A percentile compares a stretch with the other conserved stretches of the same genome.
Evolutionary conservation across 2,113 vertebrate genomes (phyloP).

Genomic region (Saccopteryx leptura): DNA sequence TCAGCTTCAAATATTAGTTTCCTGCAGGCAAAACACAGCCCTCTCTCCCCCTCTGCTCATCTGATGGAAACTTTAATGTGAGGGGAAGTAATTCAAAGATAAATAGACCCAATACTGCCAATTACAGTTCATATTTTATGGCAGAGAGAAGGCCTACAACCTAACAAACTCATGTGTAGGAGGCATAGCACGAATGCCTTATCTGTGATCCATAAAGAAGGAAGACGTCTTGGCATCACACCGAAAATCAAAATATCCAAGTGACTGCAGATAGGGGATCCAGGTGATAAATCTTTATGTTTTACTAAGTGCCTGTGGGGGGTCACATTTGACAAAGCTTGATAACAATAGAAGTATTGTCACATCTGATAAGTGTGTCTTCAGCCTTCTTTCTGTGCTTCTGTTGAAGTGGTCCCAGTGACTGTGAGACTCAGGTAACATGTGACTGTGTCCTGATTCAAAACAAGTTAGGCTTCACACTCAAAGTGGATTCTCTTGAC

Average conservation of each 20-base stretch:
- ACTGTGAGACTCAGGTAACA: constrained; percentile 52
- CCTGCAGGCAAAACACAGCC: constrained; percentile 72
- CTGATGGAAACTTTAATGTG: constrained; percentile 75
- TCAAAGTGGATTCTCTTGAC: neutral
- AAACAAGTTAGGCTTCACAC: neutral
- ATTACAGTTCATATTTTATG: constrained; percentile 78
- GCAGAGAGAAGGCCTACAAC: constrained; percentile 57
- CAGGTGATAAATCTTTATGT: constrained; percentile 75
- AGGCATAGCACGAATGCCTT: constrained; percentile 49
- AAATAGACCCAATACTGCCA: constrained; percentile 76
- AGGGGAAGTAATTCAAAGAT: constrained; percentile 85
- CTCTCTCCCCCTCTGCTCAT: constrained; percentile 58
- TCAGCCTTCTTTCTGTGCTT: constrained; percentile 38
- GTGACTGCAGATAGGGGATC: constrained; percentile 53
- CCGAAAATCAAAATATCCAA: constrained; percentile 66
- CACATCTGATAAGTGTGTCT: constrained; percentile 46
- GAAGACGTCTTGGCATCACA: constrained; percentile 47
- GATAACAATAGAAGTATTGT: constrained; percentile 22
- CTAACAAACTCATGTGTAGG: constrained; percentile 65
- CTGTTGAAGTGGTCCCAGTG: constrained; percentile 20
- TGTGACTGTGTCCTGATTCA: neutral
- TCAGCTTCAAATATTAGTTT: constrained; percentile 68
- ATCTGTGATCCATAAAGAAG: constrained; percentile 28
- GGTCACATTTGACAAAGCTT: constrained; percentile 51
- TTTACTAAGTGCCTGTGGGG: constrained; percentile 73